These are phyloP conservation scores for Anguilla obscura DNA, from an alignment of 2,797 vertebrate genomes.

Conservation along the genomic window DNA sequence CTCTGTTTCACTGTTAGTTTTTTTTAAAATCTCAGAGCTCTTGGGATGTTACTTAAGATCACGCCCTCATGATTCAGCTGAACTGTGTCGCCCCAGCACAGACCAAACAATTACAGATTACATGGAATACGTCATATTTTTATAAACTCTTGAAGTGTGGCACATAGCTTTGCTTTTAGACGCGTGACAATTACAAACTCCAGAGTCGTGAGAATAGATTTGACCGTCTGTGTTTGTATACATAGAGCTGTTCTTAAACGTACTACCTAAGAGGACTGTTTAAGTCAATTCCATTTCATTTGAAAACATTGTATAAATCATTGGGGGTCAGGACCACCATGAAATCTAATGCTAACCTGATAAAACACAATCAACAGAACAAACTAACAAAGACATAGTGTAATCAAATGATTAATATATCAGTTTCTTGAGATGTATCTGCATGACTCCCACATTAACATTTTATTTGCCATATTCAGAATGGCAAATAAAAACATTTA, in stretches of 20 bases:
- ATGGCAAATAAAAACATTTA: background rate
- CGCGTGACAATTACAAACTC: slow-evolving; percentile 31
- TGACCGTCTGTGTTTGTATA: slow-evolving; percentile 59
- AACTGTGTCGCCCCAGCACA: background rate
- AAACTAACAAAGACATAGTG: slow-evolving; percentile 34
- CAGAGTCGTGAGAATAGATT: slow-evolving; percentile 53
- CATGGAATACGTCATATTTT: background rate
- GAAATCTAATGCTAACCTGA: slow-evolving; percentile 54
- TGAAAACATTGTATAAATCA: slow-evolving; percentile 60
- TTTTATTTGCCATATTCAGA: background rate
- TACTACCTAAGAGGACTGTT: slow-evolving; percentile 51
- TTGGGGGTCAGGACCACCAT: slow-evolving; percentile 49
- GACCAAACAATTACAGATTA: background rate
- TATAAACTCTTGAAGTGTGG: slow-evolving; percentile 4
- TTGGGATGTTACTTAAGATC: background rate
- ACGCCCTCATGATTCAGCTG: background rate
- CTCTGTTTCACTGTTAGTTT: too few relatives aligned
- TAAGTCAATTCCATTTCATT: slow-evolving; percentile 58
- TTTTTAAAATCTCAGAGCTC: background rate
- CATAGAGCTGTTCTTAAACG: slow-evolving; percentile 54
- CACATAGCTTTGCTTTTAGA: background rate
- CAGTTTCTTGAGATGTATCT: background rate
- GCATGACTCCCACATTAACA: background rate
- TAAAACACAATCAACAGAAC: slow-evolving; percentile 48
- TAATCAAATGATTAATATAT: slow-evolving; percentile 40